A percentile compares a stretch with the other conserved stretches of the same genome.
These are phyloP conservation scores for Anoura caudifer DNA, from an alignment of 2,113 vertebrate species.

Conservation along the genomic window DNA sequence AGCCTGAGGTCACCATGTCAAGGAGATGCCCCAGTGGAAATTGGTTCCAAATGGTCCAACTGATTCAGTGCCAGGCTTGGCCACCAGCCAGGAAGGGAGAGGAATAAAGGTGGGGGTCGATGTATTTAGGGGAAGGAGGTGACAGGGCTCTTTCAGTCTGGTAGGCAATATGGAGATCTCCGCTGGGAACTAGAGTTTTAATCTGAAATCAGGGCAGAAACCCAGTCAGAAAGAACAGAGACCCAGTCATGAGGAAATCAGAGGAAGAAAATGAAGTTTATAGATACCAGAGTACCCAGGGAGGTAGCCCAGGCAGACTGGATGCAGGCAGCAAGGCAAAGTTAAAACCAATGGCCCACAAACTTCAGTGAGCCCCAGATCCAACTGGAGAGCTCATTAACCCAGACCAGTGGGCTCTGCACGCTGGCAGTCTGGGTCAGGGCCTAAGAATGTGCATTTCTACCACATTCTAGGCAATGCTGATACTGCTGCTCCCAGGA, in stretches of 20 bases:
- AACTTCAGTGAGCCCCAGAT: background rate
- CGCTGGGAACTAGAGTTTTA: background rate
- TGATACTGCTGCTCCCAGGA: background rate
- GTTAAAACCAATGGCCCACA: background rate
- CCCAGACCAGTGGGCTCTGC: background rate
- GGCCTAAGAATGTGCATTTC: background rate
- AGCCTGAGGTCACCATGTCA: background rate
- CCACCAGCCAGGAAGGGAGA: background rate
- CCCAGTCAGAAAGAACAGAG: background rate
- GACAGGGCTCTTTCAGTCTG: background rate
- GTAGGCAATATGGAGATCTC: background rate
- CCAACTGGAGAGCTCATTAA: background rate
- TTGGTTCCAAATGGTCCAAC: background rate
- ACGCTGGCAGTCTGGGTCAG: background rate
- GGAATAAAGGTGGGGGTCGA: background rate
- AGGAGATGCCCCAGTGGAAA: background rate
- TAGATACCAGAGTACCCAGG: background rate
- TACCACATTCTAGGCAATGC: background rate
- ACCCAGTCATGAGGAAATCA: background rate
- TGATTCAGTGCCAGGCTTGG: background rate
- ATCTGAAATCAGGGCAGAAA: background rate
- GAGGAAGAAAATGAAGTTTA: background rate
- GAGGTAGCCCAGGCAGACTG: background rate
- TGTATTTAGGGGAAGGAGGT: background rate
- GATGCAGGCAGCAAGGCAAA: background rate